Conservation (phyloP, 1,140 invertebrate species). For the Dendroctonus valens region DNA sequence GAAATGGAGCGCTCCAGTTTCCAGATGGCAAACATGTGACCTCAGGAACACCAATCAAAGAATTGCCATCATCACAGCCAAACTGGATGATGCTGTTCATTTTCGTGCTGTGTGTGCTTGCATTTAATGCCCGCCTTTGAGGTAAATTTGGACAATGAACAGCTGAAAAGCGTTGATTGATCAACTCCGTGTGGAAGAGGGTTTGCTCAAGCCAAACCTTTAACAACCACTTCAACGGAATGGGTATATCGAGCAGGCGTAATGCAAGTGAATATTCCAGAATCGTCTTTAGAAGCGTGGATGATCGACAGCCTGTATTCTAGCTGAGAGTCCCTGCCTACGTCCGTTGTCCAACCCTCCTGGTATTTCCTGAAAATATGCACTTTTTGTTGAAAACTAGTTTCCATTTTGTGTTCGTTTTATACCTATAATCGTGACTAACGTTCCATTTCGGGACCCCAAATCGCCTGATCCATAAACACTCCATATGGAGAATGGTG, state of each 20-base stretch:
- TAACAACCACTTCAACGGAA: constrained; percentile 74
- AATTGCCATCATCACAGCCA: constrained; percentile 79
- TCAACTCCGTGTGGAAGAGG: neutral
- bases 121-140: constrained; percentile 65
- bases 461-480: constrained; percentile 79
- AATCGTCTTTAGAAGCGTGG: constrained; percentile 74
- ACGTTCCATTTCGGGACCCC: constrained; percentile 82
- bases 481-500: constrained; percentile 82
- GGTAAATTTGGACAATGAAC: constrained; percentile 73
- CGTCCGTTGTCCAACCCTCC: constrained; percentile 81
- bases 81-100: constrained; percentile 73
- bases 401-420: neutral
- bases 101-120: constrained; percentile 67
- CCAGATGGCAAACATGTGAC: constrained; percentile 75
- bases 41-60: constrained; percentile 70
- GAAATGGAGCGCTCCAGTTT: constrained; percentile 78
- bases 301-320: constrained; percentile 81
- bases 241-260: constrained; percentile 79
- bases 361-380: constrained; percentile 59
- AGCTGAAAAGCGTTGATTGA: constrained; percentile 52
- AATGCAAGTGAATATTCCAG: constrained; percentile 76
- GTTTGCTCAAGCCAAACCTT: constrained; percentile 51
- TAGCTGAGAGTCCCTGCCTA: constrained; percentile 71
- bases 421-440: constrained; percentile 64
- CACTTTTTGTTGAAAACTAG: neutral